Evolutionary conservation across 2,113 vertebrate species (phyloP).

Genomic region (Corythoichthys intestinalis): DNA sequence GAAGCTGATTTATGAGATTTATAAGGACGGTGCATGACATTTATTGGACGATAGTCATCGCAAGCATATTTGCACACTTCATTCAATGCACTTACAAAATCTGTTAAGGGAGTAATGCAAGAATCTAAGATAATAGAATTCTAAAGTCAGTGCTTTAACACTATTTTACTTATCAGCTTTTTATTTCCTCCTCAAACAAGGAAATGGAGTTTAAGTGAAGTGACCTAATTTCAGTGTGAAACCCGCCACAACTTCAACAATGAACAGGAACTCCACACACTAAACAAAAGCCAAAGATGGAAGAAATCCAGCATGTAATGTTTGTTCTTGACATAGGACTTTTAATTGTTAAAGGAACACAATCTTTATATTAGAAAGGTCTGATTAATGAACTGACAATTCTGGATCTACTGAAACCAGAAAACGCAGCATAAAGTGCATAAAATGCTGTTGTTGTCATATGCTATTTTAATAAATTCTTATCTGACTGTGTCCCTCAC

Average conservation of each 20-base stretch:
- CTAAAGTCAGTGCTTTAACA: neutral
- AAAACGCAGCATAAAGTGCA: no score
- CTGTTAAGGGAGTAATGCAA: neutral
- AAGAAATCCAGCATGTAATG: neutral
- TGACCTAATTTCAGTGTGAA: neutral
- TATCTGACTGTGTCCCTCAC: neutral
- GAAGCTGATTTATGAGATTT: neutral
- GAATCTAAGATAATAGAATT: neutral
- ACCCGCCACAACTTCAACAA: neutral
- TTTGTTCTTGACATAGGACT: neutral
- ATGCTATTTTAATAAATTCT: neutral
- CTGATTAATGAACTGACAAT: neutral
- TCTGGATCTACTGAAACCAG: no score
- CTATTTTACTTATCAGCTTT: neutral
- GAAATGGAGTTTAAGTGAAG: neutral
- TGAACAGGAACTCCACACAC: neutral
- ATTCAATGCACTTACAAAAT: neutral
- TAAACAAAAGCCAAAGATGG: conserved; percentile 8
- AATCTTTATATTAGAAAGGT: neutral
- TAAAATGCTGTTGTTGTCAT: no score
- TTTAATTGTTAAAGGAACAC: neutral
- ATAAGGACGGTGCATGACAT: neutral
- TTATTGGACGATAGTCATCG: neutral
- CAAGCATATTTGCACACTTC: neutral
- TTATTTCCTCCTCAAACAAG: neutral